phyloP scores from a whole-genome alignment of 1,140 invertebrate species.

The Nebria ingens region DNA sequence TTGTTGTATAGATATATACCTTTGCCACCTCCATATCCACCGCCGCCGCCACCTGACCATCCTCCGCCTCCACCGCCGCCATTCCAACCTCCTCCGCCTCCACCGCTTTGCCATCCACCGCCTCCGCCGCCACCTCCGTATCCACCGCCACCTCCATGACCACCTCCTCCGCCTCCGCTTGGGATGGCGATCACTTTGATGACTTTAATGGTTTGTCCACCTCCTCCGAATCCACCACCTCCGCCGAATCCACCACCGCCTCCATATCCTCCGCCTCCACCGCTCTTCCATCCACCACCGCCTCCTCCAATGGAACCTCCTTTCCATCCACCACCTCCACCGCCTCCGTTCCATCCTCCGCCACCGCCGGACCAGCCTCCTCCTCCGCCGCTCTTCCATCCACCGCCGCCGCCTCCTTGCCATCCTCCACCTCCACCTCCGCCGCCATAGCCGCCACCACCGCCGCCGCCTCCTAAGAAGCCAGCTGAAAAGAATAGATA shows the following conservation, averaged over 20 bases:
- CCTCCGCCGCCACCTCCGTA: conserved; percentile 18
- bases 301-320: conserved; percentile 30
- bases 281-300: conserved; percentile 28
- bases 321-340: conserved; percentile 23
- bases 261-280: conserved; percentile 32
- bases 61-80: not conserved
- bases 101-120: conserved; percentile 19
- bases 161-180: not conserved
- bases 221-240: not conserved
- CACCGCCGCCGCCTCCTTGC: conserved; percentile 13
- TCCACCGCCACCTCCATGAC: not conserved
- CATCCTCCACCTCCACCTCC: conserved; percentile 12
- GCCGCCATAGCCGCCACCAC: conserved; percentile 18
- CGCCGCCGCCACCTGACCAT: not conserved
- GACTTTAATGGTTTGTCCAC: not conserved
- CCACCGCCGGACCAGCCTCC: conserved; percentile 17
- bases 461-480: conserved; percentile 18
- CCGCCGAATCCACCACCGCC: conserved; percentile 20
- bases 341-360: conserved; percentile 7
- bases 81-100: not conserved
- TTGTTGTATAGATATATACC: not conserved
- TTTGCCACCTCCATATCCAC: not conserved
- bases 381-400: conserved; percentile 11
- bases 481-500: conserved; percentile 6
- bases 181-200: not conserved